These are phyloP conservation scores for Belgica antarctica DNA, from an alignment of 2,888 invertebrate genomes.

Conservation along the genomic window DNA sequence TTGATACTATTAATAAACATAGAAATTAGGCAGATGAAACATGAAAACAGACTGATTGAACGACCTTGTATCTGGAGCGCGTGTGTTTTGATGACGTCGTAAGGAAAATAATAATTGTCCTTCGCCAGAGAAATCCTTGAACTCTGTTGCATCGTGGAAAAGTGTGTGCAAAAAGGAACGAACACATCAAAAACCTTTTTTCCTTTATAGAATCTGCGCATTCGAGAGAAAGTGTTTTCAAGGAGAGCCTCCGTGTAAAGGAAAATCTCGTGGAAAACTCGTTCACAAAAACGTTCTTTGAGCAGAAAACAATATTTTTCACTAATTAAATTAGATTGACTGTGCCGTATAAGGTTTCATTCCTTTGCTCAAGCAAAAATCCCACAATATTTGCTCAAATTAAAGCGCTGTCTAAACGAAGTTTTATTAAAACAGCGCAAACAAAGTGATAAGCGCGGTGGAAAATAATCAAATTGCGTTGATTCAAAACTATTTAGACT, in stretches of 20 bases:
- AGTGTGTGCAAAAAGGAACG: background rate
- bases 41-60: background rate
- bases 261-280: background rate
- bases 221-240: slow-evolving; percentile 1
- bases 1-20: slow-evolving; percentile 26
- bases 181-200: too few species aligned
- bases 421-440: background rate
- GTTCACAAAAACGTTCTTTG: background rate
- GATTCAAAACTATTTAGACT: background rate
- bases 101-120: background rate
- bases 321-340: slow-evolving; percentile 12
- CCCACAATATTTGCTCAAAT: background rate
- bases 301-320: background rate
- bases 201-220: slow-evolving; percentile 23
- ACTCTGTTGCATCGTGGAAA: slow-evolving; percentile 27
- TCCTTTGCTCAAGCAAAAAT: background rate
- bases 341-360: background rate
- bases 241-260: too few species aligned
- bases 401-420: background rate
- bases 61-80: slow-evolving; percentile 13
- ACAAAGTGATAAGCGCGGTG: slow-evolving; percentile 17
- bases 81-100: slow-evolving; percentile 27
- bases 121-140: slow-evolving; percentile 33
- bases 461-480: slow-evolving; percentile 16
- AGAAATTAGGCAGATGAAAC: background rate